phyloP scores from a whole-genome alignment of 2,888 invertebrate genomes.

The Ochropleura plecta region DNA sequence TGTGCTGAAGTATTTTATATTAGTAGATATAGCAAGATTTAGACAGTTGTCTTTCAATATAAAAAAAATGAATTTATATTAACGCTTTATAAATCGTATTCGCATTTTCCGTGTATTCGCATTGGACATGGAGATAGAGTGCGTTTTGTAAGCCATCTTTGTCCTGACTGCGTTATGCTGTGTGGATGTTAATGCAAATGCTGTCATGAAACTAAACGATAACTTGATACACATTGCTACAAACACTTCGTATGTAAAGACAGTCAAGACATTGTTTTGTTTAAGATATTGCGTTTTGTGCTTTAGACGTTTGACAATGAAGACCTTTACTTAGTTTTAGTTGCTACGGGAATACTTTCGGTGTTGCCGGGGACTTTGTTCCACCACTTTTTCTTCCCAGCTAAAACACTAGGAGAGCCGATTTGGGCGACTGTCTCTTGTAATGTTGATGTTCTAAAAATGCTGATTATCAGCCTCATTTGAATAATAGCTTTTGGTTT shows the following conservation, averaged over 20 bases:
- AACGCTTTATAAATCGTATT: background rate
- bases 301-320: background rate
- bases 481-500: too few species aligned
- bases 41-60: background rate
- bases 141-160: background rate
- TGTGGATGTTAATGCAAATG: background rate
- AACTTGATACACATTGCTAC: background rate
- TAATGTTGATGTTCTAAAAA: too few species aligned
- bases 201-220: background rate
- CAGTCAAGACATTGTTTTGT: background rate
- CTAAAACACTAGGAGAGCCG: too few species aligned
- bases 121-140: background rate
- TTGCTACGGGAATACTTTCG: background rate
- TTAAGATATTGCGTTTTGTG: background rate
- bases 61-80: background rate
- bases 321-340: background rate
- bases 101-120: background rate
- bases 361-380: too few species aligned
- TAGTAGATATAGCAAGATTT: background rate
- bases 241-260: background rate
- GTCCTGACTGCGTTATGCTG: background rate
- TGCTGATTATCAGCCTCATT: too few species aligned
- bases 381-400: too few species aligned
- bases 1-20: slow-evolving; percentile 12
- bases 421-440: too few species aligned